These are phyloP conservation scores for Meloe dianella DNA, from an alignment of 2,888 invertebrate species.

Conservation along the genomic window DNA sequence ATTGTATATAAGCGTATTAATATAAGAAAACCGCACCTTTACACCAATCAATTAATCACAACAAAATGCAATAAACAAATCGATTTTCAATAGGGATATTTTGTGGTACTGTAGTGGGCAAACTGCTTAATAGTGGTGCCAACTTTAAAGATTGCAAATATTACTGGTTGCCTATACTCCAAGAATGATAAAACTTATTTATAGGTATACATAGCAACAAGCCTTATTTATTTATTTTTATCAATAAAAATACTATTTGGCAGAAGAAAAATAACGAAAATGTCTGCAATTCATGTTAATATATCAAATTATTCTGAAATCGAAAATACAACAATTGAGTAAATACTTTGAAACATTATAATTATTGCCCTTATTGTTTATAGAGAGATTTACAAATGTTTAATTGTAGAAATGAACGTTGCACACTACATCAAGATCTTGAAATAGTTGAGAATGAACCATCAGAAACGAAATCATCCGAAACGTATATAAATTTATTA, in stretches of 20 bases:
- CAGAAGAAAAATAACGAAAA: neutral
- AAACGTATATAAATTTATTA: neutral
- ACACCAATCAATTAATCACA: neutral
- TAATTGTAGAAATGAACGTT: neutral
- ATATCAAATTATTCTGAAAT: neutral
- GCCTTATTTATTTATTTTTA: too few species aligned
- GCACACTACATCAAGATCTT: neutral
- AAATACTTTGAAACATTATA: too few species aligned
- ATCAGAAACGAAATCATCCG: neutral
- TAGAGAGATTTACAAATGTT: neutral
- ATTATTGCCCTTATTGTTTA: too few species aligned
- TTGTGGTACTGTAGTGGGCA: neutral
- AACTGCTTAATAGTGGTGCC: neutral
- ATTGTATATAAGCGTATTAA: too few species aligned
- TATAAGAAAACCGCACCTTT: neutral
- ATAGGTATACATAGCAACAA: too few species aligned
- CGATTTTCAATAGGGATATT: neutral
- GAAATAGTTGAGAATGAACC: neutral
- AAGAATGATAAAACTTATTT: too few species aligned
- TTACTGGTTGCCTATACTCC: too few species aligned
- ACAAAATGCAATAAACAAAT: neutral
- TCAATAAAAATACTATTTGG: too few species aligned
- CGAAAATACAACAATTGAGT: neutral
- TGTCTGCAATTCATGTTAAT: neutral
- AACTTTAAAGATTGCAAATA: too few species aligned